Evolutionary conservation across 2,888 invertebrate genomes (phyloP).

Genomic region (Limnephilus rhombicus): DNA sequence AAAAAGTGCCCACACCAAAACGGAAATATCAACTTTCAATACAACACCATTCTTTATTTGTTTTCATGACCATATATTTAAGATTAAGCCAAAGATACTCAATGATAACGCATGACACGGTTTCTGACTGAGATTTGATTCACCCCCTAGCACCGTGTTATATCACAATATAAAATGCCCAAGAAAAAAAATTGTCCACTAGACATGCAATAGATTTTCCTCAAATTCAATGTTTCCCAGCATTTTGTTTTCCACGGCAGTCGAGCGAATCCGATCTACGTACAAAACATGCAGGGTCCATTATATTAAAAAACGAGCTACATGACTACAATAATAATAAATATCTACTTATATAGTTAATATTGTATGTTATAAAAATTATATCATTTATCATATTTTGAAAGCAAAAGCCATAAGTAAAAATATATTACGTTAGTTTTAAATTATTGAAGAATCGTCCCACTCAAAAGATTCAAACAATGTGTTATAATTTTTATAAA

Average conservation of each 20-base stretch:
- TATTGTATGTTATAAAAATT: not conserved
- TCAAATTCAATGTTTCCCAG: not conserved
- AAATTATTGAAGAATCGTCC: not conserved
- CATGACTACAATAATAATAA: not conserved
- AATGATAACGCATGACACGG: conserved; percentile 73
- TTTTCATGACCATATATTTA: conserved; percentile 1
- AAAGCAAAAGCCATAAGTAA: not conserved
- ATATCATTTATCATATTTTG: not conserved
- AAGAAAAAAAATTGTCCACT: conserved; percentile 32
- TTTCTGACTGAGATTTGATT: conserved; percentile 77
- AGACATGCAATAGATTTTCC: conserved; percentile 17
- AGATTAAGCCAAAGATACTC: conserved; percentile 54
- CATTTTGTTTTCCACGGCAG: not conserved
- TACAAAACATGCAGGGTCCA: not conserved
- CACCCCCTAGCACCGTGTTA: conserved; percentile 79
- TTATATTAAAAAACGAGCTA: not conserved
- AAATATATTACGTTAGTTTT: not conserved
- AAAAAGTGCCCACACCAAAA: conserved; percentile 16
- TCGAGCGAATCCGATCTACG: not conserved
- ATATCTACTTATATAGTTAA: conserved; percentile 1
- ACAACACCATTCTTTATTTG: not conserved
- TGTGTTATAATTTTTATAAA: not conserved
- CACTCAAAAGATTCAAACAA: not conserved
- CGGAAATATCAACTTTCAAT: not conserved
- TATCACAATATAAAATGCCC: conserved; percentile 50